Evolutionary conservation across 1,140 invertebrate species (phyloP), one percentile per base, ranked within the genome.

Genomic region (Sinella curviseta): DNA sequence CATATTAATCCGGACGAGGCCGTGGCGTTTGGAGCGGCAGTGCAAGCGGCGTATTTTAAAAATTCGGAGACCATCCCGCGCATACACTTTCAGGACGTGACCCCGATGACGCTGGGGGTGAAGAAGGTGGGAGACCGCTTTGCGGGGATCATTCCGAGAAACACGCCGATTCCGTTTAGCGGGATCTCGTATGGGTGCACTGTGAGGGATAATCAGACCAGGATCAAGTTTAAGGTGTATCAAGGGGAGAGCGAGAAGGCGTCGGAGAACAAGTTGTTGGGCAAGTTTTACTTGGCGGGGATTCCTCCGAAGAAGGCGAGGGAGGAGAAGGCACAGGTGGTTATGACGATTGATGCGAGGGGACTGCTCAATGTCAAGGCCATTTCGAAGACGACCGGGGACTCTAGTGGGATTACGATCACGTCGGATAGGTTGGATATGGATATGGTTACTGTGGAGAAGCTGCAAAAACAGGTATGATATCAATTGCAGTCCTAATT

Each of bases 271-370:
- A n/a, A n/a, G n/a, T n/a, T 36, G 20, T 36, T 33, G 34, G 16
- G 14, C 17, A 3, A 48, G 28, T 20, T 14, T 16, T 28, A 16
- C 20, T 36, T 30, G 20, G 39, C 36, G 24, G 24, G 24, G 24
- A 24, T 67, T 24, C 28, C 28, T 8, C 39, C 39, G 8, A 20
- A 8, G 20, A 8, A 8, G 20, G 39, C 74, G 74, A 76, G 77
- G 84, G 89, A 89, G 81, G 82, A 86, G 30, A 88, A 48, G 39
- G 20, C 20, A 12, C 65, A 0, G 74, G 74, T 24, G 81, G 77
- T 67, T 12, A 67, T 24, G 80, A 24, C 8, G 24, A 67, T 67
- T 24, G 24, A 8, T 24, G 12, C 8, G 24, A 26, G 14, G 8
- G n/a, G 30, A 24, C 4, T 67, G 8, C 24, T 67, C 4, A 24